Base-by-base conservation (phyloP, 2,113 vertebrate species). In the Semnornis frantzii region DNA sequence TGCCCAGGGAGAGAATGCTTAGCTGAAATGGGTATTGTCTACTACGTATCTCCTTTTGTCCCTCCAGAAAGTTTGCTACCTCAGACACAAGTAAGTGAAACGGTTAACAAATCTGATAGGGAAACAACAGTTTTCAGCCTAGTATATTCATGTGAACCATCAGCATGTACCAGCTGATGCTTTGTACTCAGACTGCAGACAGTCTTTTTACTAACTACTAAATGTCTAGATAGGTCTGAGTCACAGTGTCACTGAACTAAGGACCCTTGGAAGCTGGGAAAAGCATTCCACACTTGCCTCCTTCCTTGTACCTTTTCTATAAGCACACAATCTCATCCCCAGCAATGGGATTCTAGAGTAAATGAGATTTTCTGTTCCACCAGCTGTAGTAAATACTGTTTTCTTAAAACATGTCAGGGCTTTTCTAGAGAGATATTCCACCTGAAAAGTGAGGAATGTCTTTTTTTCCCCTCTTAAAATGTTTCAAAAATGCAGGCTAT, bases 1-100 rank as follows among this genome's bases (percentile, higher is more conserved):
- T 0, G 4, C 3, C 14, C 7, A 8, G 50, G 70, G 37, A 89
- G 83, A 64, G 44, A 79, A 48, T 24, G 50, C 0, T 0, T 5
- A 62, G 63, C 39, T 71, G 68, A 62, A 55, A 66, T 6, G 10
- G n/a, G 5, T 39, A 16, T 34, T 21, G 6, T 10, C 52, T 70
- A 4, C 46, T 37, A 5, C 3, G n/a, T 65, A 3, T 37, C 52
- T 59, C 68, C 15, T 50, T 25, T n/a, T 37, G 34, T 34, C 46
- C 83, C 34, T 10, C n/a, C 33, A 30, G 55, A 3, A 37, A 13
- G 33, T 68, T 59, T 72, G 48, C 37, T 52, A 6, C 59, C 17
- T 39, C 48, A 10, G n/a, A 27, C 39, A n/a, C 2, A 2, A 66
- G 18, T 21, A 2, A 66, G 18, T 24, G 2, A 63, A 14, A 15